Evolutionary conservation across 2,113 vertebrate genomes (phyloP), one percentile per base, ranked within the genome.

Genomic region (Gadus chalcogrammus): DNA sequence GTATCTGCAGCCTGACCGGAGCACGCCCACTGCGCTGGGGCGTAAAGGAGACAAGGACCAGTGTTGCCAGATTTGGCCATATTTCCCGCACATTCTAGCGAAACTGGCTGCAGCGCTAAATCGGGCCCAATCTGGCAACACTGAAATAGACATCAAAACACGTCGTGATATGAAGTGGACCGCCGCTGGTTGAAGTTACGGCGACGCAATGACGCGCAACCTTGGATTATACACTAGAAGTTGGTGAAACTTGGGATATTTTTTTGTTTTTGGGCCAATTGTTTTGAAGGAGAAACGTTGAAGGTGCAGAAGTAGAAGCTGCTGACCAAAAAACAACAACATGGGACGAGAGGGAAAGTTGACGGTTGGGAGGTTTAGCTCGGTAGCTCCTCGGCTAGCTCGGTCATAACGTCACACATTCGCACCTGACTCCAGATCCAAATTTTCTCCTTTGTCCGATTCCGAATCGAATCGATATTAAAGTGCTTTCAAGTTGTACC

Each of bases 51-150:
- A 35, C 6, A 35, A 3, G 4, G 31, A 35, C 31, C 76, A 68
- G 68, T 78, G 73, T 66, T 73, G 74, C 82, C 87, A 89, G 89
- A 91, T 86, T 88, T 84, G 86, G 85, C 87, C 81, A 85, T 79
- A 83, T 86, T 24, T 24, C 24, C 24, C 24, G 24, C 24, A 24
- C 24, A 24, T 24, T 24, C 24, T 24, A 24, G 24, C 24, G 24
- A 24, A 24, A 24, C 24, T 24, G 24, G 1, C 24, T 24, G 24
- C 24, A 24, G 24, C 24, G 24, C 24, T 2, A 24, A 24, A 24
- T 24, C 2, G 24, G 24, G 24, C 24, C 24, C 24, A 2, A 24
- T 24, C 24, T 24, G 24, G 24, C 24, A 24, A 24, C 24, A 24
- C 24, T 24, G 24, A 24, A 2, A 35, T 4, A 35, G 31, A 35